Evolutionary conservation across 2,888 invertebrate species (phyloP).

Genomic region (Hyalella azteca): DNA sequence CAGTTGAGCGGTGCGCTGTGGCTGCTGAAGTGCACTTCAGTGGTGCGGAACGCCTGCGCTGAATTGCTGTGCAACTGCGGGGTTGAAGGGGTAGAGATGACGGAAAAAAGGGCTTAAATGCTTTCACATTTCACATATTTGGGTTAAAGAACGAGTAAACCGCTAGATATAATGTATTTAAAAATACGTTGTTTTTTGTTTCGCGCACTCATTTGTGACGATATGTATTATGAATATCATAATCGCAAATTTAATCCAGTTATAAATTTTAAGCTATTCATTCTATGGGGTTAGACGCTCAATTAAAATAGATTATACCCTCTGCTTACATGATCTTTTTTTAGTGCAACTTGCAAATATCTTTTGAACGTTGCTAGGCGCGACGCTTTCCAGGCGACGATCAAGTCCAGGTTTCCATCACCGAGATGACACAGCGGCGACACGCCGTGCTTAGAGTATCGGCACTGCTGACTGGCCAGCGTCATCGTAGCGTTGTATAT

Average conservation of each 20-base stretch:
- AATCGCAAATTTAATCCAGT: neutral
- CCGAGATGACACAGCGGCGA: constrained; percentile 80
- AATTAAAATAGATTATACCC: no score
- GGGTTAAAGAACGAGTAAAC: neutral
- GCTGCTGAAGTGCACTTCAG: neutral
- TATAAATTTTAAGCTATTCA: neutral
- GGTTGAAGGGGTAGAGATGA: neutral
- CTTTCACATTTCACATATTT: neutral
- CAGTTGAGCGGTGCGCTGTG: neutral
- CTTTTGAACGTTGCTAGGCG: constrained; percentile 72
- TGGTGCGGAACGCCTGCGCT: neutral
- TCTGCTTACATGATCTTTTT: neutral
- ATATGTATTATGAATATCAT: neutral
- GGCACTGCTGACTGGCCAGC: constrained; percentile 78
- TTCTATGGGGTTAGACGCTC: no score
- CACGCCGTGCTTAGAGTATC: constrained; percentile 76
- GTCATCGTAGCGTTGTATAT: constrained; percentile 78
- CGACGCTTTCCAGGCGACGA: constrained; percentile 76
- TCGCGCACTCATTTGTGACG: neutral
- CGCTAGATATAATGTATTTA: neutral
- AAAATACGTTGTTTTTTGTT: neutral
- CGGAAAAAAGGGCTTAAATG: neutral
- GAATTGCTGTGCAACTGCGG: neutral
- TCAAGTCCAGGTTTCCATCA: constrained; percentile 79
- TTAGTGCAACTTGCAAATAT: neutral